Evolutionary conservation across 2,797 vertebrate genomes (phyloP).

Genomic region (Sebastiscus tertius): DNA sequence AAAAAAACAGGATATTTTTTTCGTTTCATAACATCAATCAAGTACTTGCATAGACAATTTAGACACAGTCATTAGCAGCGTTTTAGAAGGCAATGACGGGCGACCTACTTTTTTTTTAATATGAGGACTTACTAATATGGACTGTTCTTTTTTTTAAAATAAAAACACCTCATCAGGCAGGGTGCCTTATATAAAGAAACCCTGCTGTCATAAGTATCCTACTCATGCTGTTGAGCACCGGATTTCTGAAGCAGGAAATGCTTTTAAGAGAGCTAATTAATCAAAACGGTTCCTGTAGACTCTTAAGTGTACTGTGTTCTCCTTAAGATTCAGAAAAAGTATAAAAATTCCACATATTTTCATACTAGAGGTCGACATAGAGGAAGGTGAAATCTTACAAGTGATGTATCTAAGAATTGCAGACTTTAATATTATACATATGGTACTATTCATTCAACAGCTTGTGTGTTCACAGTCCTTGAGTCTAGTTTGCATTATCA

Average conservation of each 20-base stretch:
- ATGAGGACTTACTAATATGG: neutral
- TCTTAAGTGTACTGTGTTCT: neutral
- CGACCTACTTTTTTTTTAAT: neutral
- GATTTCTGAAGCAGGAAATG: constrained; percentile 14
- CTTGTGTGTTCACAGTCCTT: constrained; percentile 54
- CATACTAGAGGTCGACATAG: neutral
- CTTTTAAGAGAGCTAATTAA: constrained; percentile 2
- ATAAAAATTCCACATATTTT: constrained; percentile 1
- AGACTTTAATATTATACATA: constrained; percentile 35
- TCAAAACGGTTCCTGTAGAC: neutral
- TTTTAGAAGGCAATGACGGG: too few relatives aligned
- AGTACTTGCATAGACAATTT: too few relatives aligned
- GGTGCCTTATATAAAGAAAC: neutral
- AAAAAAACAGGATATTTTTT: too few relatives aligned
- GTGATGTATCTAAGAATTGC: neutral
- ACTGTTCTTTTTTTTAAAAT: neutral
- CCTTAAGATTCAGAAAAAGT: neutral
- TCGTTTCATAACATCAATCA: too few relatives aligned
- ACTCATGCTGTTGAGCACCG: neutral
- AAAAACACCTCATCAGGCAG: neutral
- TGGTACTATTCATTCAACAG: constrained; percentile 42
- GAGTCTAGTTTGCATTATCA: constrained; percentile 60
- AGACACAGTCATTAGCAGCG: too few relatives aligned
- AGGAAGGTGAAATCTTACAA: constrained; percentile 24
- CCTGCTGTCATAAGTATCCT: neutral